Conservation (phyloP, 2,113 vertebrate genomes). For the Callopanchax toddi region DNA sequence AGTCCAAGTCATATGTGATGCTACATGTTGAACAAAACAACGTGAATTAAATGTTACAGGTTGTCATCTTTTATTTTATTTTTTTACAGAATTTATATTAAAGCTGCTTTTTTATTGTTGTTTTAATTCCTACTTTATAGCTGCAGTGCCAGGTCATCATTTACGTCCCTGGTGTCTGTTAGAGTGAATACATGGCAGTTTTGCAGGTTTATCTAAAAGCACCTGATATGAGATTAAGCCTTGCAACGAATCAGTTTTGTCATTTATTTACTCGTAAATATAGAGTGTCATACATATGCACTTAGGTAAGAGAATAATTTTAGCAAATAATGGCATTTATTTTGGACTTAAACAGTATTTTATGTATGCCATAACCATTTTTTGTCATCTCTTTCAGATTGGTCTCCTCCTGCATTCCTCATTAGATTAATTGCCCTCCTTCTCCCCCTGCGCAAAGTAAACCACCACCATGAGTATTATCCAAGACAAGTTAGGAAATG, state of each 20-base stretch:
- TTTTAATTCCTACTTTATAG: no score
- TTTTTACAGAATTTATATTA: no score
- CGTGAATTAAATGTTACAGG: slow-evolving; percentile 14
- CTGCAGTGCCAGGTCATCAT: not conserved
- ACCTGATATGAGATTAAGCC: no score
- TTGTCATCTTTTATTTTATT: not conserved
- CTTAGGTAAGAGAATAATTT: no score
- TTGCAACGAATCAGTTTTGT: not conserved
- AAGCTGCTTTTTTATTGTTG: no score
- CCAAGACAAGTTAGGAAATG: slow-evolving; percentile 91
- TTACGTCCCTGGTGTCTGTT: not conserved
- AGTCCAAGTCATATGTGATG: slow-evolving; percentile 41
- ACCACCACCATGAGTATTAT: slow-evolving; percentile 83
- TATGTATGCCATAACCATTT: not conserved
- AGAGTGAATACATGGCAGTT: not conserved
- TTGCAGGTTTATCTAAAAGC: no score
- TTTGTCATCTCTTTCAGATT: slow-evolving; percentile 57
- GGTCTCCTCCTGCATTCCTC: slow-evolving; percentile 57
- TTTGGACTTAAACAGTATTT: not conserved
- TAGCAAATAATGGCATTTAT: not conserved
- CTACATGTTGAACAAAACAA: slow-evolving; percentile 39
- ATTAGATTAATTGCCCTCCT: slow-evolving; percentile 63
- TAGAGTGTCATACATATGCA: no score
- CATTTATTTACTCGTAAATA: no score
- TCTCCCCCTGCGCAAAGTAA: slow-evolving; percentile 64